phyloP scores from a whole-genome alignment of 2,797 vertebrate genomes.

The Smutsia temminckii region DNA sequence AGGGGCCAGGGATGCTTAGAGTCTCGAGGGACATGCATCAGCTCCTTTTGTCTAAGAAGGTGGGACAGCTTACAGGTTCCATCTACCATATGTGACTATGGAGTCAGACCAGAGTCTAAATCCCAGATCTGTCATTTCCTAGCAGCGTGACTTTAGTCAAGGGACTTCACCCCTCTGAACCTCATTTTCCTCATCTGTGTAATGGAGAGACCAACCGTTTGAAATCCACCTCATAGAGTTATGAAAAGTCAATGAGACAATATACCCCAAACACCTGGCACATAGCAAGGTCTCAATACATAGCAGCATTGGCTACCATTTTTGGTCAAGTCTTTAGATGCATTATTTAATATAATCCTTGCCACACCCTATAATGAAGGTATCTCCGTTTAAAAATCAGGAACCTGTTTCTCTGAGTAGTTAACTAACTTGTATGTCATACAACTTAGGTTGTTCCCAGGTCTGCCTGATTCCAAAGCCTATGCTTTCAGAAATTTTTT shows the following conservation, averaged over 20 bases:
- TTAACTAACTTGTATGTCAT: neutral
- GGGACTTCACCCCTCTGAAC: neutral
- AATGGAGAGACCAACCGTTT: neutral
- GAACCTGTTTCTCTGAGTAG: neutral
- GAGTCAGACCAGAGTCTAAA: neutral
- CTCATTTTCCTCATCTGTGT: constrained; percentile 2
- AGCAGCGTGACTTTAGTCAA: neutral
- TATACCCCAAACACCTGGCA: neutral
- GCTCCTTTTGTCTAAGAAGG: neutral
- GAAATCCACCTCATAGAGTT: neutral
- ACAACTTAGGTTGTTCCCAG: neutral
- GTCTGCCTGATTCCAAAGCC: neutral
- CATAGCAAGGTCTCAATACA: neutral
- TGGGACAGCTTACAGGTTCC: neutral
- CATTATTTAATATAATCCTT: neutral
- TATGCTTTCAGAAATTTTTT: neutral
- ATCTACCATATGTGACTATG: neutral
- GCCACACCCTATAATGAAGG: neutral
- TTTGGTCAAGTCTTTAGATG: constrained; percentile 8
- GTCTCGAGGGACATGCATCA: neutral
- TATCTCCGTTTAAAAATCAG: constrained; percentile 5
- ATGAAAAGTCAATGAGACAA: neutral
- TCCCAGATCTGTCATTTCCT: neutral
- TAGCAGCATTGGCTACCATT: neutral
- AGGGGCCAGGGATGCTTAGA: neutral